These are phyloP conservation scores for Aphis craccivora DNA, from an alignment of 1,140 invertebrate genomes.

Conservation along the genomic window DNA sequence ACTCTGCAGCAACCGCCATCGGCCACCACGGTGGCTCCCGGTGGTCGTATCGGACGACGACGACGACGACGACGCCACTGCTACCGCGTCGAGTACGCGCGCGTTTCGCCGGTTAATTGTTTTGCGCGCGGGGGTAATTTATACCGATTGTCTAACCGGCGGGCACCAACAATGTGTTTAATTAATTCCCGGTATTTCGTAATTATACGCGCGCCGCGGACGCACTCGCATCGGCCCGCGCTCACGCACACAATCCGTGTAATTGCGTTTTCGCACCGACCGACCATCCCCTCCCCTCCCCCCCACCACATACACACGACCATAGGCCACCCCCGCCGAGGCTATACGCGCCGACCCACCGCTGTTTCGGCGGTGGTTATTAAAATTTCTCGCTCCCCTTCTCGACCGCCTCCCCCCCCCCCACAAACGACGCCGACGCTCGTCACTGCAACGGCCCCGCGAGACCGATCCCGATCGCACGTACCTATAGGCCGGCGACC, in stretches of 20 bases:
- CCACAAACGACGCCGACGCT: neutral
- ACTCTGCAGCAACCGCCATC: neutral
- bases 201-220: slow-evolving; percentile 49
- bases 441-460: neutral
- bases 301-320: neutral
- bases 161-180: slow-evolving; percentile 58
- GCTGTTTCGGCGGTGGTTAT: slow-evolving; percentile 29
- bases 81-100: neutral
- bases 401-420: too few relatives aligned
- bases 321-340: neutral
- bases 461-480: neutral
- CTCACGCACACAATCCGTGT: slow-evolving; percentile 45
- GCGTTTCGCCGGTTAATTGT: slow-evolving; percentile 55
- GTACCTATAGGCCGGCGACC: neutral
- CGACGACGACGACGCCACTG: too few relatives aligned
- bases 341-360: neutral
- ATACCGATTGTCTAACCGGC: slow-evolving; percentile 58
- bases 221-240: slow-evolving; percentile 33
- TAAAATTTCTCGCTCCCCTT: slow-evolving; percentile 22
- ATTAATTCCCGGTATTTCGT: slow-evolving; percentile 58
- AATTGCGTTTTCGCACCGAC: slow-evolving; percentile 56
- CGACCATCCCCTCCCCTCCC: neutral
- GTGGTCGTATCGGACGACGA: neutral
- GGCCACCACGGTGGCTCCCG: too few relatives aligned
- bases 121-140: slow-evolving; percentile 57